Conservation (phyloP, 2,888 invertebrate species). For the Synanthedon tipuliformis region DNA sequence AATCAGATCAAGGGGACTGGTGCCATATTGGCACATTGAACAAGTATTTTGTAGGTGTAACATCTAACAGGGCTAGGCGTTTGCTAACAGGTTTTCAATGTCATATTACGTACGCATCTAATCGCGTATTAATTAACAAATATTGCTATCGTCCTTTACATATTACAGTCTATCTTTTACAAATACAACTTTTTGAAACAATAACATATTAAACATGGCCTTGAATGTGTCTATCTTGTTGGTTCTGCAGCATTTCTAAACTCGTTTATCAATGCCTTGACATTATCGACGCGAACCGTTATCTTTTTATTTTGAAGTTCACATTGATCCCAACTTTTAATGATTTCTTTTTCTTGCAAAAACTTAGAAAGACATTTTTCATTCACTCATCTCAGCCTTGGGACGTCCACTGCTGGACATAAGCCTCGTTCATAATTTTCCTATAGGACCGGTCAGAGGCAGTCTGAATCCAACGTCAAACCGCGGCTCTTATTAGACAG, state of each 20-base stretch:
- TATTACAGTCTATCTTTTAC: neutral
- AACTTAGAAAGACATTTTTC: too few relatives aligned
- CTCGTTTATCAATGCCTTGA: constrained; percentile 1
- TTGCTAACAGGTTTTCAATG: constrained; percentile 27
- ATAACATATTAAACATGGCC: too few relatives aligned
- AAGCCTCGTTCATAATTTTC: too few relatives aligned
- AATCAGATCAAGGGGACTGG: neutral
- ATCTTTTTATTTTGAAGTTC: neutral
- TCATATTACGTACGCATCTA: constrained; percentile 10
- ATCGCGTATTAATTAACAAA: neutral
- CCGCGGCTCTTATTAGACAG: too few relatives aligned
- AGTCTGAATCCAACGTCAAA: too few relatives aligned
- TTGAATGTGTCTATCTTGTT: too few relatives aligned
- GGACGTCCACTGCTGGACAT: too few relatives aligned
- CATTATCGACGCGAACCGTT: neutral
- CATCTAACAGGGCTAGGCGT: neutral
- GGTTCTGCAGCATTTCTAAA: neutral
- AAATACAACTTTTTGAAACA: too few relatives aligned
- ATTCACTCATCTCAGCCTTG: too few relatives aligned
- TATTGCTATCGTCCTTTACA: neutral
- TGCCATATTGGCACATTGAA: neutral
- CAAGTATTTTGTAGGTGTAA: neutral
- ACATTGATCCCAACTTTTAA: neutral
- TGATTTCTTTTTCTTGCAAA: too few relatives aligned
- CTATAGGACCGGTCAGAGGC: too few relatives aligned